Evolutionary conservation across 1,140 invertebrate species (phyloP), one percentile per base, ranked within the genome.

Genomic region (Zaprionus ornatus): DNA sequence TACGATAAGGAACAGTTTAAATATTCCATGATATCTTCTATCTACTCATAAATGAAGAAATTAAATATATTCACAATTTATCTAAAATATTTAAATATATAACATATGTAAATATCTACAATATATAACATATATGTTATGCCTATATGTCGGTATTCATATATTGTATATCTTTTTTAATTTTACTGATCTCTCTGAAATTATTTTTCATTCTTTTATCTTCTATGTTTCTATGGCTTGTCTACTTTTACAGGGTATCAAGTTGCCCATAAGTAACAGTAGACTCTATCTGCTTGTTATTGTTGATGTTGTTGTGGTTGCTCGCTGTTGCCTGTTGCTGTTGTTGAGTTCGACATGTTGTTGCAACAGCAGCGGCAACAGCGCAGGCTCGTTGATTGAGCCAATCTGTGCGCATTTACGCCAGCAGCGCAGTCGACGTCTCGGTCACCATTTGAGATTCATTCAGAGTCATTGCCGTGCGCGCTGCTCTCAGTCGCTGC

Each of bases 361-460:
- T 83, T 87, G 79, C 83, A 86, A 86, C 73, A 77, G 64, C 60
- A 66, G 69, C 48, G 69, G 52, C 64, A 69, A 35, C 73, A 59
- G 15, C 55, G 40, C 63, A 54, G 25, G 37, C 55, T 77, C 66
- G 74, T 67, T 74, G 74, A 79, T 79, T 77, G 74, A 70, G 57
- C 68, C 77, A 79, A 79, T 79, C 56, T 72, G 25, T 40, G n/a
- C 23, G 35, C 55, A 54, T 65, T 32, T 59, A 32, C 27, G 69
- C 54, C 61, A 65, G 48, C 23, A n/a, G 19, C 37, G 21, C 29
- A 13, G 32, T 42, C 19, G 17, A 27, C 7, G 54, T 52, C 70
- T 50, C 54, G 42, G 72, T 50, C 35, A 27, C 10, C 13, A 48
- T 63, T 40, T 40, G 37, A 40, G 37, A n/a, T 15, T 40, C 37